Evolutionary conservation across 2,797 vertebrate species (phyloP).

Genomic region (Hippocampus kuda): DNA sequence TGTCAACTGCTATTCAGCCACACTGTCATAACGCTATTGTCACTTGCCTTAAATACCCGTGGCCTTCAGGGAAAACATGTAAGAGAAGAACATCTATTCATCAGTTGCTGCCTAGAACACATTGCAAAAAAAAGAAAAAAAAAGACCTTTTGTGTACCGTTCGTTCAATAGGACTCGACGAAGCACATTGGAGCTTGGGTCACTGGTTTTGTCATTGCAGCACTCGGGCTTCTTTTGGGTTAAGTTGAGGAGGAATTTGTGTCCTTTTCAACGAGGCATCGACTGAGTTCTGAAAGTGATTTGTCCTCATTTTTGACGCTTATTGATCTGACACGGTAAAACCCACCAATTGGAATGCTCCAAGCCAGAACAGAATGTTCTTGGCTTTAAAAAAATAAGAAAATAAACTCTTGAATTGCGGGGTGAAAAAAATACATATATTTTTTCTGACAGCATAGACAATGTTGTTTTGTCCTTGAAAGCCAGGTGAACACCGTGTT

Average conservation of each 20-base stretch:
- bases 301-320: background rate
- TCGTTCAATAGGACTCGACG: background rate
- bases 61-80: background rate
- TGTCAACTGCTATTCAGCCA: constrained; percentile 6
- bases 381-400: too few relatives aligned
- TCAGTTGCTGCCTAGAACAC: background rate
- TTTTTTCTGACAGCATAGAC: too few relatives aligned
- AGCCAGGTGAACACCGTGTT: too few relatives aligned
- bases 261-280: too few relatives aligned
- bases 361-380: too few relatives aligned
- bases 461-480: too few relatives aligned
- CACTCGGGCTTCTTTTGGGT: background rate
- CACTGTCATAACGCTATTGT: constrained; percentile 24
- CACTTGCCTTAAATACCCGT: background rate
- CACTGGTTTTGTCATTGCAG: background rate
- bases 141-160: background rate
- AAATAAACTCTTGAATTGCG: too few relatives aligned
- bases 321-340: background rate
- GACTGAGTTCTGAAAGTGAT: background rate
- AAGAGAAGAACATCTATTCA: background rate
- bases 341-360: background rate
- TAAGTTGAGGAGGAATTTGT: background rate
- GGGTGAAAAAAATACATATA: too few relatives aligned
- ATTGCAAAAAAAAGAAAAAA: background rate
- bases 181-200: background rate